A percentile compares a stretch with the other conserved stretches of the same genome.
Evolutionary conservation across 2,113 vertebrate species (phyloP).

Genomic region (Rhineura floridana): DNA sequence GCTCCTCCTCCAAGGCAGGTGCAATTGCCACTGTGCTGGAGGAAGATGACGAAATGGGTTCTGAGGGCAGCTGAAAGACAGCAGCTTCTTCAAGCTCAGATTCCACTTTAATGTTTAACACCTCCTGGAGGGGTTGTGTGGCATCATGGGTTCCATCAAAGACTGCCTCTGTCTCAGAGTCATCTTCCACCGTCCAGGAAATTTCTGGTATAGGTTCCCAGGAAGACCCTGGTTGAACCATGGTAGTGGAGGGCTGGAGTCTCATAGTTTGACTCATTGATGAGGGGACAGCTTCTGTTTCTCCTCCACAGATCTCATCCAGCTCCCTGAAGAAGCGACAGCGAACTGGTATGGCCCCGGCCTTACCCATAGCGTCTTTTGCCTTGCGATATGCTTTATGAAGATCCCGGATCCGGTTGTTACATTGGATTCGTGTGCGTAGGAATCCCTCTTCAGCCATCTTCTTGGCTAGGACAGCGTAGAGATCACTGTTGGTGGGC

Average conservation of each 20-base stretch:
- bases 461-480: conserved; percentile 5
- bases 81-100: background rate
- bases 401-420: background rate
- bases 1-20: background rate
- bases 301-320: conserved; percentile 15
- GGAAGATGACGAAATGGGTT: background rate
- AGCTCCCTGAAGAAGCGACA: conserved; percentile 1
- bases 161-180: background rate
- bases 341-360: background rate
- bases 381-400: conserved; percentile 8
- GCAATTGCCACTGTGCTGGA: background rate
- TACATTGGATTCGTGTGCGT: background rate
- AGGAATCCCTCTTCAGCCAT: conserved; percentile 2
- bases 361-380: conserved; percentile 1
- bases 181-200: conserved; percentile 6
- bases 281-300: background rate
- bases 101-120: conserved; percentile 8
- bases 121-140: background rate
- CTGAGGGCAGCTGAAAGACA: background rate
- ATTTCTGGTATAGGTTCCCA: conserved; percentile 3
- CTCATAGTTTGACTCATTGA: background rate
- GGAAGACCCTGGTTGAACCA: background rate
- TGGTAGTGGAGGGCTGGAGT: background rate
- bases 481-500: conserved; percentile 10
- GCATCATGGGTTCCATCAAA: background rate